These are phyloP conservation scores for Mohoua ochrocephala DNA, from an alignment of 2,113 vertebrate genomes.

Conservation along the genomic window DNA sequence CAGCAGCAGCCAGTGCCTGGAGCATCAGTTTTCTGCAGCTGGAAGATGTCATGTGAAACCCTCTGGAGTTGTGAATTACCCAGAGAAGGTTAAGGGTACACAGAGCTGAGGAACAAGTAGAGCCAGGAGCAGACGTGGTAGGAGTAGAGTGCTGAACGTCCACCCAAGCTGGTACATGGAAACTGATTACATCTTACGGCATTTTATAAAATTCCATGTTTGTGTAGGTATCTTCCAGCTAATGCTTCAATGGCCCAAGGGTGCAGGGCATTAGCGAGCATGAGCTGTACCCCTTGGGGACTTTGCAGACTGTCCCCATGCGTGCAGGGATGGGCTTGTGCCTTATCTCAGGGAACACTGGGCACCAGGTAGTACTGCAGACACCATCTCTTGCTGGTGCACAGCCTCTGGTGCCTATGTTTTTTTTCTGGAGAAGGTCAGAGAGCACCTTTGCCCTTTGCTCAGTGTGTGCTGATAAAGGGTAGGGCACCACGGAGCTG, in stretches of 20 bases:
- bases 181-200: not conserved
- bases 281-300: not conserved
- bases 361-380: not conserved
- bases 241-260: not conserved
- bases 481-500: not conserved
- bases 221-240: not conserved
- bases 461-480: not conserved
- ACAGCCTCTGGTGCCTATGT: not conserved
- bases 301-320: not conserved
- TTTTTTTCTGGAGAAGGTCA: not conserved
- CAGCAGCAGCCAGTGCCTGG: not conserved
- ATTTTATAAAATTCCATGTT: not conserved
- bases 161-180: not conserved
- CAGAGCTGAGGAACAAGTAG: not conserved
- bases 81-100: not conserved
- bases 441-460: not conserved
- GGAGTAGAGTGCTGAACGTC: not conserved
- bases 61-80: not conserved
- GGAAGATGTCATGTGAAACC: not conserved
- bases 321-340: not conserved
- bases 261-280: not conserved
- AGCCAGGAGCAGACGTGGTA: not conserved
- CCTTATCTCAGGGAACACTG: not conserved
- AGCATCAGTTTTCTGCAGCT: not conserved
- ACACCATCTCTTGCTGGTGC: not conserved